Conservation (phyloP, 2,113 vertebrate species). For the Girardinichthys multiradiatus region DNA sequence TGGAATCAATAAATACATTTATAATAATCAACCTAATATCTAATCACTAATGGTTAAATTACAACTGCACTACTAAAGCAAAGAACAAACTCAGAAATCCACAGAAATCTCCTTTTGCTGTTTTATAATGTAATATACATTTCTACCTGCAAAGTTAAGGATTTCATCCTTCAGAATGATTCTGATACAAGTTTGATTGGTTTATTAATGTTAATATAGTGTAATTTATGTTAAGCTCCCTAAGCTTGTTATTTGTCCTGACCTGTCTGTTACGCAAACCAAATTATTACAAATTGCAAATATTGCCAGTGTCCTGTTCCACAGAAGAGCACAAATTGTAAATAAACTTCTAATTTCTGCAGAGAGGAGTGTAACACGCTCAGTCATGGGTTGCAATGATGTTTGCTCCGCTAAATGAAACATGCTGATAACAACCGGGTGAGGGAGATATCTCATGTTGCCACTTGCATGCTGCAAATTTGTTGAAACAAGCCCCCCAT, state of each 20-base stretch:
- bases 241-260: neutral
- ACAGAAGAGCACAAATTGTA: neutral
- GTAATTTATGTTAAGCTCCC: neutral
- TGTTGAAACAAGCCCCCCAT: neutral
- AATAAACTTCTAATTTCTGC: neutral
- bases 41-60: no score
- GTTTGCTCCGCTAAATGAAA: neutral
- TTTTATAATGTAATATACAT: no score
- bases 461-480: neutral
- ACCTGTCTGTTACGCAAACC: neutral
- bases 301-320: neutral
- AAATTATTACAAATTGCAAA: neutral
- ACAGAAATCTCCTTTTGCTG: no score
- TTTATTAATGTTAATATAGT: neutral
- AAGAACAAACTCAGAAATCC: no score
- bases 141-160: no score
- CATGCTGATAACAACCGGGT: neutral
- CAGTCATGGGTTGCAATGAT: neutral
- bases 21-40: no score
- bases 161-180: no score
- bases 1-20: no score
- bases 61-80: no score
- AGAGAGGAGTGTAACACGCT: neutral
- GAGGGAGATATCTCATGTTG: neutral
- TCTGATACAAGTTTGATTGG: neutral